phyloP scores from a whole-genome alignment of 2,113 vertebrate genomes.

The Chloebia gouldiae region DNA sequence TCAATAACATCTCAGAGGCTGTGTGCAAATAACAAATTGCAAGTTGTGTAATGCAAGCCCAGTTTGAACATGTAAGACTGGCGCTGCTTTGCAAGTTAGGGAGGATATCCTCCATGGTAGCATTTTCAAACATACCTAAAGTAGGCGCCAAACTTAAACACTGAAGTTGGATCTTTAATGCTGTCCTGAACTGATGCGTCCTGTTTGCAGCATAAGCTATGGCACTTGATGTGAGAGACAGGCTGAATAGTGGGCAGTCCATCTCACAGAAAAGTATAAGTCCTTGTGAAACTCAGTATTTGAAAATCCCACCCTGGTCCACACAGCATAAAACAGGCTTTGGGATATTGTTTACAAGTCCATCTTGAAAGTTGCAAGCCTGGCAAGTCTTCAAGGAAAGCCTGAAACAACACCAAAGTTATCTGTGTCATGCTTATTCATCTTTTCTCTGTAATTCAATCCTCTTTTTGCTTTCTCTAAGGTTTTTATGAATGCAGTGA shows the following conservation, averaged over 20 bases:
- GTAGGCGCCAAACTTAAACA: background rate
- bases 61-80: background rate
- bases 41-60: background rate
- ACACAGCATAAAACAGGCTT: background rate
- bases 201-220: background rate
- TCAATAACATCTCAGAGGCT: background rate
- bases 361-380: background rate
- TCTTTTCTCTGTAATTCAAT: background rate
- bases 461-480: slow-evolving; percentile 5
- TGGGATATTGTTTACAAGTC: background rate
- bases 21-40: background rate
- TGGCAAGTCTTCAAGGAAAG: slow-evolving; percentile 23
- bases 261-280: background rate
- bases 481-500: background rate
- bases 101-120: background rate
- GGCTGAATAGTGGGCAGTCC: background rate
- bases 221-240: background rate
- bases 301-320: background rate
- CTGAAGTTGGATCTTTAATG: background rate
- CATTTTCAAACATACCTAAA: background rate
- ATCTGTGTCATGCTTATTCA: background rate
- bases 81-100: background rate
- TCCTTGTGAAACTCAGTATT: background rate
- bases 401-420: background rate
- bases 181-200: background rate